Conservation (phyloP, 2,113 vertebrate species). For the Bucco capensis region DNA sequence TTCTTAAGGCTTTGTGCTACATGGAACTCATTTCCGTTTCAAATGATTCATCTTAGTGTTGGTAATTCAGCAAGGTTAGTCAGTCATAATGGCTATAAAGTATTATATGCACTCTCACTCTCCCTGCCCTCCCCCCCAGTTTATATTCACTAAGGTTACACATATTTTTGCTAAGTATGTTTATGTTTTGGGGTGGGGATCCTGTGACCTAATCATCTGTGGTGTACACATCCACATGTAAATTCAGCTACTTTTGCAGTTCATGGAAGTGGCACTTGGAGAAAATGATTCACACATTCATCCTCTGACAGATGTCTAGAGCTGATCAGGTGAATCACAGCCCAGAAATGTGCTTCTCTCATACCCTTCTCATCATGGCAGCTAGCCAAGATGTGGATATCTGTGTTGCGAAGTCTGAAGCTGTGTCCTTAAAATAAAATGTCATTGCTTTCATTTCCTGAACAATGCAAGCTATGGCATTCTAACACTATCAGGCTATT, state of each 20-base stretch:
- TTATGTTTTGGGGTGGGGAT: background rate
- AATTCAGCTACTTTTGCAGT: background rate
- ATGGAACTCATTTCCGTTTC: background rate
- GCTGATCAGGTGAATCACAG: constrained; percentile 39
- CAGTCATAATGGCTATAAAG: background rate
- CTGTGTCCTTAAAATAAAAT: constrained; percentile 23
- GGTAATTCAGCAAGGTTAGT: background rate
- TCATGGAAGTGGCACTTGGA: background rate
- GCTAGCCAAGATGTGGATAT: background rate
- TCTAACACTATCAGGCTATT: background rate
- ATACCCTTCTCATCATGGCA: background rate
- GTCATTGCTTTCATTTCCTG: background rate
- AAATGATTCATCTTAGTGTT: background rate
- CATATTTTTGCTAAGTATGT: background rate
- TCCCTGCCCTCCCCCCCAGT: accelerated
- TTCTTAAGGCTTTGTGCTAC: background rate
- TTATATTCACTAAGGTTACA: background rate
- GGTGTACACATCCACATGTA: background rate
- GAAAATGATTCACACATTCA: background rate
- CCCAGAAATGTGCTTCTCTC: background rate
- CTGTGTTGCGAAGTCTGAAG: background rate
- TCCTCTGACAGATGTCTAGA: background rate
- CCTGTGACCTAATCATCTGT: background rate
- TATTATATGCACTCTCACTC: background rate
- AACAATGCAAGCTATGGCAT: background rate